Evolutionary conservation across 1,140 invertebrate genomes (phyloP).

Genomic region (Achatina immaculata): DNA sequence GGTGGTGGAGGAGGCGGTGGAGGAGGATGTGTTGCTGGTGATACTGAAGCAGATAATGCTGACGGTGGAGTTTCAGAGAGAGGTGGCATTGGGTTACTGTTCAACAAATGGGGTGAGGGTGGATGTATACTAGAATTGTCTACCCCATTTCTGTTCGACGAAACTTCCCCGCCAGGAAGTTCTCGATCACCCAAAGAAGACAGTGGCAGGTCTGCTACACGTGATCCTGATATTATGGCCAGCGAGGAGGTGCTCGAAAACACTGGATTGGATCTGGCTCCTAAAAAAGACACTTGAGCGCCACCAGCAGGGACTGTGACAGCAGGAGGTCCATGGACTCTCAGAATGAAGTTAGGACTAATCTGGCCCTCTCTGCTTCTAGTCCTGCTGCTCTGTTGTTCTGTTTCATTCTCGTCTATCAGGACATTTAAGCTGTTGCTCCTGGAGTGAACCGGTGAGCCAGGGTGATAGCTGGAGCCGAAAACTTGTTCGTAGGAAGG

Average conservation of each 20-base stretch:
- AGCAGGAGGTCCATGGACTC: not conserved
- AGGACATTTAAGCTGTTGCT: conserved; percentile 2
- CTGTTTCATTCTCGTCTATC: conserved; percentile 3
- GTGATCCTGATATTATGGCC: conserved; percentile 1
- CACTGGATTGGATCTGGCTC: not conserved
- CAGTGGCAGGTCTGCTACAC: conserved; percentile 9
- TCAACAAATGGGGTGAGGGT: not conserved
- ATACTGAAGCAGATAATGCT: not conserved
- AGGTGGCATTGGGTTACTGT: not conserved
- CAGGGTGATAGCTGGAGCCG: not conserved
- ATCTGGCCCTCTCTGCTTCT: too few species aligned
- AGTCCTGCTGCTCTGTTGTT: too few species aligned
- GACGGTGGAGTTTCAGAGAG: not conserved
- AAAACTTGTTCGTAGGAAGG: conserved; percentile 45
- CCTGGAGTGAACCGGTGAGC: conserved; percentile 8
- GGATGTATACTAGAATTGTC: not conserved
- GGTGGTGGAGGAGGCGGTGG: conserved; percentile 7
- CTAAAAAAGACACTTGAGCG: not conserved
- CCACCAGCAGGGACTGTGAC: not conserved
- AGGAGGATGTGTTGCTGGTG: not conserved
- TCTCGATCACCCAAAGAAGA: too few species aligned
- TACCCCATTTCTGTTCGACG: not conserved
- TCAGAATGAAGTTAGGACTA: too few species aligned
- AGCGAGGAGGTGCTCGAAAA: not conserved
- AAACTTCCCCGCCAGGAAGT: not conserved